Conservation (phyloP, 2,888 invertebrate genomes). For the Drosophila lutescens region DNA sequence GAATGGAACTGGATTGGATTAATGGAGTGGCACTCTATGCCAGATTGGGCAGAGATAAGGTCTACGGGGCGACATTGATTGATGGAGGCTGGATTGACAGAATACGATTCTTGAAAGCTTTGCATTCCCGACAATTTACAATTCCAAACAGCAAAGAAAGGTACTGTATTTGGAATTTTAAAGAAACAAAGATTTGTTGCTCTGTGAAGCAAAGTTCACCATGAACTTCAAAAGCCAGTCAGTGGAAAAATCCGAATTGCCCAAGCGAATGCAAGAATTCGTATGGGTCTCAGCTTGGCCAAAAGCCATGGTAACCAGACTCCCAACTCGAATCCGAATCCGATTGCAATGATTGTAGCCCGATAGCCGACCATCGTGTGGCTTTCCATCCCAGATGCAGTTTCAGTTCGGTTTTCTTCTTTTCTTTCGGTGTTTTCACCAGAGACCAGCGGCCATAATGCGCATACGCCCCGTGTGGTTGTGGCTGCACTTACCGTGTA, state of each 20-base stretch:
- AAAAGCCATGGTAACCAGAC: constrained; percentile 44
- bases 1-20: constrained; percentile 36
- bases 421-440: constrained; percentile 63
- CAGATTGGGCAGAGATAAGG: constrained; percentile 33
- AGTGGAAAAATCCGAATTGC: too few relatives aligned
- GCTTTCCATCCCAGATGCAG: constrained; percentile 58
- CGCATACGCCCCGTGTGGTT: constrained; percentile 72
- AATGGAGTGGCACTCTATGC: constrained; percentile 16
- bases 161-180: neutral
- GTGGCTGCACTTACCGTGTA: constrained; percentile 49
- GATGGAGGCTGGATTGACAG: constrained; percentile 21
- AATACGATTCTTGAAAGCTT: constrained; percentile 1
- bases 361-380: constrained; percentile 11
- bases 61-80: constrained; percentile 31
- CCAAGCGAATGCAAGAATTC: constrained; percentile 54
- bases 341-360: constrained; percentile 51
- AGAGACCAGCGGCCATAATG: constrained; percentile 53
- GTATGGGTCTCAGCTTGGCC: constrained; percentile 41
- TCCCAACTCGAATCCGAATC: constrained; percentile 22
- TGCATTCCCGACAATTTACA: constrained; percentile 1
- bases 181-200: neutral
- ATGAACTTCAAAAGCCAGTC: constrained; percentile 50
- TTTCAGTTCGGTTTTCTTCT: constrained; percentile 40
- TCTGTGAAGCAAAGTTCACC: constrained; percentile 1
- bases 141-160: constrained; percentile 1